Evolutionary conservation across 2,113 vertebrate species (phyloP).

Genomic region (Passer montanus): DNA sequence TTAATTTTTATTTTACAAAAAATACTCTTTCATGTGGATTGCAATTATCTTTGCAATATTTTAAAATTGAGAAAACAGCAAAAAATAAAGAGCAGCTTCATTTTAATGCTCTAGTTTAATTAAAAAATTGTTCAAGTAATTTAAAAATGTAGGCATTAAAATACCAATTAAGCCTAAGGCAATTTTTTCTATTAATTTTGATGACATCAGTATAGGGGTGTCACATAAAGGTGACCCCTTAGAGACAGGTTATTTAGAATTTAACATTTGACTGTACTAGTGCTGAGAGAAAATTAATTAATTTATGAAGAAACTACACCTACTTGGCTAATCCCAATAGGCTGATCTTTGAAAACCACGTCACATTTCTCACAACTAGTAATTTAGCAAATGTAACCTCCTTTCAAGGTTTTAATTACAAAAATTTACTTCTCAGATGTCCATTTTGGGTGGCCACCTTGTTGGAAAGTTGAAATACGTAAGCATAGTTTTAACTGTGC

Average conservation of each 20-base stretch:
- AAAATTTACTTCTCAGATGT: background rate
- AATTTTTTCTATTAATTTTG: conserved; percentile 64
- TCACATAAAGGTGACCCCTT: conserved; percentile 46
- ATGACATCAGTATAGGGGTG: conserved; percentile 27
- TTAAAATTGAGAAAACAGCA: conserved; percentile 54
- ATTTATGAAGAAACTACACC: background rate
- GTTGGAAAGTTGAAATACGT: background rate
- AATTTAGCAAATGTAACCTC: background rate
- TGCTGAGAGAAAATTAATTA: conserved; percentile 17
- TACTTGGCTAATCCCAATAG: background rate
- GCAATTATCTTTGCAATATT: conserved; percentile 66
- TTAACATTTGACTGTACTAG: background rate
- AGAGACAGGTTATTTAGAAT: conserved; percentile 35
- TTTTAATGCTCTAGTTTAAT: conserved; percentile 68
- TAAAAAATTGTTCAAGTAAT: conserved; percentile 64
- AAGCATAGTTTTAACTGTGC: background rate
- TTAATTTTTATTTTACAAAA: conserved; percentile 21
- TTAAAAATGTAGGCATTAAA: conserved; percentile 61
- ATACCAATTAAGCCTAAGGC: conserved; percentile 67
- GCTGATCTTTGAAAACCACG: background rate
- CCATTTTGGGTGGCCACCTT: background rate
- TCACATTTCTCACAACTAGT: background rate
- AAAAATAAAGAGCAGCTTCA: conserved; percentile 39
- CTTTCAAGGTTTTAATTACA: background rate
- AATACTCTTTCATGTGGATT: conserved; percentile 17